Evolutionary conservation across 2,797 vertebrate species (phyloP), one percentile per base, ranked within the genome.

Genomic region (Acrossocheilus fasciatus): DNA sequence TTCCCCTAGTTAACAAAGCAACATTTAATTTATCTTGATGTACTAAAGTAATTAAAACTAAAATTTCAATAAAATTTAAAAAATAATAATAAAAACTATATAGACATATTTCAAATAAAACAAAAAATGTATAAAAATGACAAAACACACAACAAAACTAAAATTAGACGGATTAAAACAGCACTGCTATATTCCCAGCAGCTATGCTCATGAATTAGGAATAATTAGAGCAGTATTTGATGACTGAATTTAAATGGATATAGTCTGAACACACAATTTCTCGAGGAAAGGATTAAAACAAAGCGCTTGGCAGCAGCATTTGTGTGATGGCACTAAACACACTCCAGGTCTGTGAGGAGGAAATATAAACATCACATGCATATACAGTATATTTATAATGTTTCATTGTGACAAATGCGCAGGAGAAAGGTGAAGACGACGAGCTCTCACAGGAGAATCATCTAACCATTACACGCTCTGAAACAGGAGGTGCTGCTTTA

Each of bases 401-500:
- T 18, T 26, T n/a, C 43, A 41, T 26, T 47, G 41, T 62, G 77
- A 45, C 57, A 79, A 26, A 79, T 5, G 39, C 39, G 0, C 8
- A 41, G 54, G 41, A 1, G 18, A 81, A 81, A 81, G 79, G 62
- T 81, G 79, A 81, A 52, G 17, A 68, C 12, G 79, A 69, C 17
- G 45, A 57, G 50, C 81, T 81, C 81, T 82, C 68, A 26, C 68
- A 82, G 81, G 81, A 83, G 81, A 39, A 50, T 75, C 57, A 23
- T 83, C 70, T 83, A 43, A 75, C 82, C 57, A 14, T 64, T 34
- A 75, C 59, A 18, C 43, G 78, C 62, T 81, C 26, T 81, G 78
- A 81, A 81, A 50, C 82, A 47, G 82, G 82, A 83, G 82, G 87
- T 91, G 92, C 92, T 91, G 92, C 93, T 78, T 36, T 91, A 91